Base-by-base conservation (phyloP, 2,797 vertebrate genomes). In the Mycteria americana region DNA sequence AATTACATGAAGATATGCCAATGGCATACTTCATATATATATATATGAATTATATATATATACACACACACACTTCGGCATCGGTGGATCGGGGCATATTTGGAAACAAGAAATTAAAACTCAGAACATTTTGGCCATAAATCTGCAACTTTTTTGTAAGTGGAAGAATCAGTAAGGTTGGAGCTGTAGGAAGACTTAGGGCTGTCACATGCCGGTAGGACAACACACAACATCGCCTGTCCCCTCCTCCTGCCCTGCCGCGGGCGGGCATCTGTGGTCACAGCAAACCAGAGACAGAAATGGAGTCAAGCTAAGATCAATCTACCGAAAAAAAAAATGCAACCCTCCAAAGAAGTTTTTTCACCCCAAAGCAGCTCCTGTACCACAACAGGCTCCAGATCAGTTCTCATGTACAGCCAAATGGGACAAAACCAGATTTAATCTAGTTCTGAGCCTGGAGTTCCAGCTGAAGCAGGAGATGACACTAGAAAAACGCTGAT, bases 251-350 rank as follows among this genome's bases (percentile, higher is more conserved):
- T 69, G 41, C 56, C 41, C 63, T 74, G 46, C 53, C 4, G 5
- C 0, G 2, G 53, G 5, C 0, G 2, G 53, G 19, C 57, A 73
- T 7, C 43, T 23, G 64, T 22, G 30, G 63, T 46, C 41, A 73
- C 72, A 56, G 48, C 48, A 89, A 83, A 70, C 23, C 7, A 3
- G 31, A 43, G 48, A 21, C 1, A 8, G 57, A 45, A 70, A 31
- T 43, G 13, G 15, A 76, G 41, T 9, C 35, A 50, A 83, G 50
- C 18, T 50, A 50, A 50, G 35, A 79, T 7, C 5, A 14, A 59
- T 43, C 35, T 57, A 64, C 41, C 54, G 14, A 18, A 62, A 39
- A 86, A 43, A 85, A 45, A 39, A 39, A 18, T 3, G 31, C 16
- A 64, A 70, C 10, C 15, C 43, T 63, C 35, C 31, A 56, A 28